phyloP scores from a whole-genome alignment of 2,888 invertebrate genomes.

The Liodrosophila aerea region DNA sequence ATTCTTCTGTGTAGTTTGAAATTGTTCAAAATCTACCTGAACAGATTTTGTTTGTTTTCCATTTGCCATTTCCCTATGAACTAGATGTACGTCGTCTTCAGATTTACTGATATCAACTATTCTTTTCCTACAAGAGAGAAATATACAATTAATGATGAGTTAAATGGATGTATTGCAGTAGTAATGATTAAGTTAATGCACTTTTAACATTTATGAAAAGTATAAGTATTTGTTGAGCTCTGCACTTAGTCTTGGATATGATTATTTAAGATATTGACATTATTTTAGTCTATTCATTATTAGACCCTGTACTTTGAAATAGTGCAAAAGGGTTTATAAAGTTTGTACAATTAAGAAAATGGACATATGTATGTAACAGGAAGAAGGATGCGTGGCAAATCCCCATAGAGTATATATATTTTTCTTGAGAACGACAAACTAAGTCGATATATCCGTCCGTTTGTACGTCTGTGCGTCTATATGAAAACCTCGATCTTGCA shows the following conservation, averaged over 20 bases:
- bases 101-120: constrained; percentile 89
- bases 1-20: constrained; percentile 44
- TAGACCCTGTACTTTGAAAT: too few species aligned
- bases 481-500: too few species aligned
- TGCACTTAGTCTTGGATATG: constrained; percentile 46
- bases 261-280: constrained; percentile 8
- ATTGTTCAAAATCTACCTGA: constrained; percentile 84
- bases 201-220: constrained; percentile 16
- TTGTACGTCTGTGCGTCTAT: too few species aligned
- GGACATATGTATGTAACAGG: too few species aligned
- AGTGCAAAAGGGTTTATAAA: too few species aligned
- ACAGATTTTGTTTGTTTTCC: constrained; percentile 89
- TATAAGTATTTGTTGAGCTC: constrained; percentile 26
- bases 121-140: constrained; percentile 87
- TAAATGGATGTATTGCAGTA: too few species aligned
- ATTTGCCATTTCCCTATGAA: constrained; percentile 88
- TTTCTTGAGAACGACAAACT: too few species aligned
- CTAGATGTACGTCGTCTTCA: constrained; percentile 89
- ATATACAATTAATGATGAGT: constrained; percentile 70
- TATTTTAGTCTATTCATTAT: too few species aligned
- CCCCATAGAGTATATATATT: too few species aligned
- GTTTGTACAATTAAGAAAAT: too few species aligned
- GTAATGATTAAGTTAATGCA: constrained; percentile 17
- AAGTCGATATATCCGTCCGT: too few species aligned
- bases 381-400: too few species aligned